phyloP scores from a whole-genome alignment of 2,888 invertebrate species.

The Platycheirus albimanus region DNA sequence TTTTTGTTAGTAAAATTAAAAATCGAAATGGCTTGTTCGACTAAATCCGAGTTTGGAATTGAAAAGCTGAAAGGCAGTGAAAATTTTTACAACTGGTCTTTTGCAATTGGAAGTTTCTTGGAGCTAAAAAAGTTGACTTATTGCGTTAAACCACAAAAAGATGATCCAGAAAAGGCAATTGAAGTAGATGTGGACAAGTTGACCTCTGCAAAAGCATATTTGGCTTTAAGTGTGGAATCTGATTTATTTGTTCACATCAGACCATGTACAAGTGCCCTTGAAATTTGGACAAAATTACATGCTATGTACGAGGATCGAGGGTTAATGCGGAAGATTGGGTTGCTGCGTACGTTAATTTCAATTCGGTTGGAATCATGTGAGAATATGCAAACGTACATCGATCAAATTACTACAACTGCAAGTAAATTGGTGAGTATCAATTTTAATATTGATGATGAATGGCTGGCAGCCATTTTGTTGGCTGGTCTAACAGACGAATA shows the following conservation, averaged over 20 bases:
- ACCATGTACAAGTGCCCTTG: constrained; percentile 29
- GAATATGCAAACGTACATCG: too few relatives aligned
- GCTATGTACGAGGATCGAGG: constrained; percentile 49
- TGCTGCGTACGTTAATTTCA: constrained; percentile 38
- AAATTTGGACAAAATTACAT: constrained; percentile 43
- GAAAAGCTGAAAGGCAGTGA: neutral
- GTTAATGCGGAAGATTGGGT: constrained; percentile 35
- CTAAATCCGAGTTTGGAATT: neutral
- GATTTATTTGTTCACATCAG: constrained; percentile 33
- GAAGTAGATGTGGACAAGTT: constrained; percentile 9
- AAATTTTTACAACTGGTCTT: constrained; percentile 2
- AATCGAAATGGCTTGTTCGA: neutral
- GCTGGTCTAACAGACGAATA: constrained; percentile 14
- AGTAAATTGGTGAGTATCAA: too few relatives aligned
- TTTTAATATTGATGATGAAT: too few relatives aligned
- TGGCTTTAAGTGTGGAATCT: constrained; percentile 34
- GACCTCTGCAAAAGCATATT: constrained; percentile 28
- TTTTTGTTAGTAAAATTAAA: neutral
- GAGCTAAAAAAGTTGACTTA: neutral
- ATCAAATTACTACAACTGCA: too few relatives aligned
- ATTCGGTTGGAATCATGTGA: too few relatives aligned
- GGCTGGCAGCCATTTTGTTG: constrained; percentile 14
- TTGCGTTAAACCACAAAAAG: neutral
- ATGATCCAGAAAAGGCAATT: neutral
- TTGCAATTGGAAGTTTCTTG: neutral